Conservation (phyloP, 1,140 invertebrate species). For the Anastrepha obliqua region DNA sequence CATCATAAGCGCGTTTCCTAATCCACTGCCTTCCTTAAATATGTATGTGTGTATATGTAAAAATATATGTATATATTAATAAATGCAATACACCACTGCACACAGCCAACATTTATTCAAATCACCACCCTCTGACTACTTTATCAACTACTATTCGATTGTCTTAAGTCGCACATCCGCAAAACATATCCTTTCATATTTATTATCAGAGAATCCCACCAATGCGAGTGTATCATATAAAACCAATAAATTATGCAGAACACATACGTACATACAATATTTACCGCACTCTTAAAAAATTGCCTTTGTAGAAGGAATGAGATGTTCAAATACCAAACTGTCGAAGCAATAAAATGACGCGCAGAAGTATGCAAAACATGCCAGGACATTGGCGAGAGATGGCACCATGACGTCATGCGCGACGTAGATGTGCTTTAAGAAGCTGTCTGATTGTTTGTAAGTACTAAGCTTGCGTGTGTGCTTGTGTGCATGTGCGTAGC, state of each 20-base stretch:
- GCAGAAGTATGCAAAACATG: neutral
- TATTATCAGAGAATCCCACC: conserved; percentile 12
- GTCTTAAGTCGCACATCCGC: conserved; percentile 12
- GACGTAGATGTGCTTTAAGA: neutral
- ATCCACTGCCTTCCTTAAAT: neutral
- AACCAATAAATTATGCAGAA: conserved; percentile 27
- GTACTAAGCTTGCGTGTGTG: neutral
- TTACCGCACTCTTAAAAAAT: neutral
- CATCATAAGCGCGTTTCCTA: neutral
- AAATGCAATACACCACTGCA: too few relatives aligned
- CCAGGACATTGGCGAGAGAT: neutral
- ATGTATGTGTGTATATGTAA: neutral
- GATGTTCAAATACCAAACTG: conserved; percentile 46
- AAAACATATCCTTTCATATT: neutral
- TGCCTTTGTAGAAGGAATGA: neutral
- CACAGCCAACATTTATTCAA: conserved; percentile 2
- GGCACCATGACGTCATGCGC: conserved; percentile 11
- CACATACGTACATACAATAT: neutral
- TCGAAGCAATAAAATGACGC: conserved; percentile 38
- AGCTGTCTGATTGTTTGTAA: neutral
- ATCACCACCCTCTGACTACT: conserved; percentile 31
- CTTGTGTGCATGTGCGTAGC: neutral
- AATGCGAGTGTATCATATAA: conserved; percentile 32
- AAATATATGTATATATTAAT: neutral
- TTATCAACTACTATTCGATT: conserved; percentile 26